Conservation (phyloP, 2,888 invertebrate species). For the Drosophila siamana region DNA sequence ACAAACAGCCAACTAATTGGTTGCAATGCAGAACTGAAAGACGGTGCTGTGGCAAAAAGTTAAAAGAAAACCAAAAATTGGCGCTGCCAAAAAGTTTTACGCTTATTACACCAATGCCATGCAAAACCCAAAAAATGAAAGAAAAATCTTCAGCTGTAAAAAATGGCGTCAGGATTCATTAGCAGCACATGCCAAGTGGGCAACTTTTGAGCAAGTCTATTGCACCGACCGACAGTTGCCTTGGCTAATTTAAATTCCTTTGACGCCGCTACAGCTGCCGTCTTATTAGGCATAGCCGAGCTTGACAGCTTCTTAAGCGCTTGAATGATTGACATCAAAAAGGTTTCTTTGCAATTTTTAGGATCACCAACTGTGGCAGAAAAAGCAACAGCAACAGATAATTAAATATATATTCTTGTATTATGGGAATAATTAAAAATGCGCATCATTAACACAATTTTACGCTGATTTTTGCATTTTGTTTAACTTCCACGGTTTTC, state of each 20-base stretch:
- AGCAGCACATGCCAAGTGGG: constrained; percentile 63
- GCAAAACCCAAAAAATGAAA: constrained; percentile 46
- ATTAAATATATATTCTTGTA: constrained; percentile 50
- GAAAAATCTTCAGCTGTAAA: constrained; percentile 49
- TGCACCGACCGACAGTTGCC: constrained; percentile 55
- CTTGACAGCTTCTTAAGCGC: constrained; percentile 79
- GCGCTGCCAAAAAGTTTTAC: constrained; percentile 74
- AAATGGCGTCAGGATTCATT: constrained; percentile 77
- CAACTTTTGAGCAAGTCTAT: constrained; percentile 61
- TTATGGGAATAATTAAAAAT: constrained; percentile 66
- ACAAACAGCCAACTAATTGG: constrained; percentile 76
- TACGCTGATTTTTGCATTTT: constrained; percentile 49
- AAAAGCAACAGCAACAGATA: constrained; percentile 42
- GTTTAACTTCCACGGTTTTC: constrained; percentile 22
- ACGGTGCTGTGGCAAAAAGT: constrained; percentile 37
- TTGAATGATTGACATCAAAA: constrained; percentile 82
- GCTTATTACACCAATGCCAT: constrained; percentile 70
- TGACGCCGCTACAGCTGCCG: constrained; percentile 54
- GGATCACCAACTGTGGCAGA: constrained; percentile 37
- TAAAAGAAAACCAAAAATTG: constrained; percentile 60
- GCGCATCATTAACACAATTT: constrained; percentile 64
- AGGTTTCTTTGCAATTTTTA: constrained; percentile 55
- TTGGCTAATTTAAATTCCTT: constrained; percentile 79
- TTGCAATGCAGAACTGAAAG: constrained; percentile 69
- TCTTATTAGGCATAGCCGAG: constrained; percentile 73